phyloP scores from a whole-genome alignment of 2,113 vertebrate species.

The Zootoca vivipara region DNA sequence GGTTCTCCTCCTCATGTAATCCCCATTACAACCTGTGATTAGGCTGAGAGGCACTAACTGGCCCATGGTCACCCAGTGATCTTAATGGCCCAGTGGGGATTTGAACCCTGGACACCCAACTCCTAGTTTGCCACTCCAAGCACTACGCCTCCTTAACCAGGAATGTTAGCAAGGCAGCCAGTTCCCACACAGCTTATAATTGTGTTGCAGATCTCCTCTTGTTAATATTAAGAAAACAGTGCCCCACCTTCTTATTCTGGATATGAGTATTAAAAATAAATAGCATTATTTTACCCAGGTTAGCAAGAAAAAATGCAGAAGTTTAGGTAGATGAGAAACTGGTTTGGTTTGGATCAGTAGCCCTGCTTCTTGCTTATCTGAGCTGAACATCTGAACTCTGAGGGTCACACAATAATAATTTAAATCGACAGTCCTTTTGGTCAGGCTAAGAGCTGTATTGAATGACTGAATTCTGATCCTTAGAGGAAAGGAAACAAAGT shows the following conservation, averaged over 20 bases:
- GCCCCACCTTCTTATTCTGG: not conserved
- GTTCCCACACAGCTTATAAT: not conserved
- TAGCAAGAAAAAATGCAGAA: not conserved
- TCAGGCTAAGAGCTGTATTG: not conserved
- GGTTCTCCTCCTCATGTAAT: too few species aligned
- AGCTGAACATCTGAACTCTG: conserved; percentile 20
- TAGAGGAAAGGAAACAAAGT: conserved; percentile 3
- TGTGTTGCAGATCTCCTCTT: not conserved
- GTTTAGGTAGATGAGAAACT: not conserved
- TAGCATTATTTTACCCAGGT: not conserved
- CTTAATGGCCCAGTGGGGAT: too few species aligned
- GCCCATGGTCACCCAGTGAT: too few species aligned
- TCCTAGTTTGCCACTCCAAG: too few species aligned
- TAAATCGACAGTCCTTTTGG: not conserved
- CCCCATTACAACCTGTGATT: too few species aligned
- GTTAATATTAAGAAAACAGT: not conserved
- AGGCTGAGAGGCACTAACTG: too few species aligned
- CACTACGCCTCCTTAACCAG: too few species aligned
- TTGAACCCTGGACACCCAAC: too few species aligned
- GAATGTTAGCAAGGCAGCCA: too few species aligned
- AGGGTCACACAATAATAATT: not conserved
- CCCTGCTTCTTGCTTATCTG: conserved; percentile 12
- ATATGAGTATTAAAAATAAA: not conserved
- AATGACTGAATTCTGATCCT: conserved; percentile 10
- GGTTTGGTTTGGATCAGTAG: conserved; percentile 6